Percentiles rank a stretch among this genome's conserved stretches.
phyloP scores from a whole-genome alignment of 1,140 invertebrate species.

The Pachyrhynchus sulphureomaculatus region DNA sequence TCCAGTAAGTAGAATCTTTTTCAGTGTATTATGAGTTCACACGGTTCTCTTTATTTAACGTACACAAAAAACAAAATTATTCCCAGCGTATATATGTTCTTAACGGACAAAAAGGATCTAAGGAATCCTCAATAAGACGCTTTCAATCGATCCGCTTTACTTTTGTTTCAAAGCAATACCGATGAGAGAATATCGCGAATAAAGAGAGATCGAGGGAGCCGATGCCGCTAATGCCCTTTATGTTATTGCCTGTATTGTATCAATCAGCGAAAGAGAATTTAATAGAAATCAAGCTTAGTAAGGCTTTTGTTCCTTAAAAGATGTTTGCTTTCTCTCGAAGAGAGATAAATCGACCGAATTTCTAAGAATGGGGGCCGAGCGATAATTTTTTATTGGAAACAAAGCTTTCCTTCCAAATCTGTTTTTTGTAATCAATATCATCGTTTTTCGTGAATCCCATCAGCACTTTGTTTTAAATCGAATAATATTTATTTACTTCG shows the following conservation, averaged over 20 bases:
- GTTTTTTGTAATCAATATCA: too few relatives aligned
- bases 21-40: too few relatives aligned
- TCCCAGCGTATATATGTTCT: too few relatives aligned
- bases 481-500: too few relatives aligned
- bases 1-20: too few relatives aligned
- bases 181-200: too few relatives aligned
- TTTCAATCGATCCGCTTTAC: background rate
- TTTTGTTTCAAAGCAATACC: slow-evolving; percentile 3
- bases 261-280: slow-evolving; percentile 16
- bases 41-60: too few relatives aligned
- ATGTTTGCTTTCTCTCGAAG: slow-evolving; percentile 14
- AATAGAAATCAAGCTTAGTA: slow-evolving; percentile 21
- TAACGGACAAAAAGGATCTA: too few relatives aligned
- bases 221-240: slow-evolving; percentile 14
- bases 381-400: slow-evolving; percentile 8
- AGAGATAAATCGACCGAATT: slow-evolving; percentile 19
- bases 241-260: slow-evolving; percentile 19
- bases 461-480: too few relatives aligned
- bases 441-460: too few relatives aligned
- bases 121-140: background rate
- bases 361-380: background rate
- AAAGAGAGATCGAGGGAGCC: slow-evolving; percentile 7
- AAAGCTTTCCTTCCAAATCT: too few relatives aligned
- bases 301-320: slow-evolving; percentile 18
- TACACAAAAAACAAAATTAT: too few relatives aligned